phyloP scores from a whole-genome alignment of 1,140 invertebrate genomes.

The Coelopa frigida region DNA sequence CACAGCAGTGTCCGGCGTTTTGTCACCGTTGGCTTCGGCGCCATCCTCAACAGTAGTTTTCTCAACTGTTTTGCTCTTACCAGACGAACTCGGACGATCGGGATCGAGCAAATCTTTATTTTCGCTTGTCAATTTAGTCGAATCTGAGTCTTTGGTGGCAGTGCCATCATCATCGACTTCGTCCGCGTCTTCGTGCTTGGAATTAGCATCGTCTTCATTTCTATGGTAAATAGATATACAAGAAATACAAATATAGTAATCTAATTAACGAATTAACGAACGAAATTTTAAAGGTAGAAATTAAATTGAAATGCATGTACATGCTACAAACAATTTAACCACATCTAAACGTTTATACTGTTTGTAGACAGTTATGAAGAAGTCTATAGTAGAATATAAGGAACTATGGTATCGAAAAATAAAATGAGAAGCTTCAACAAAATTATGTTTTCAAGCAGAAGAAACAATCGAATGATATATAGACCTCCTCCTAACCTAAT shows the following conservation, averaged over 20 bases:
- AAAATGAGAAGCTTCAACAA: too few relatives aligned
- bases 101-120: conserved; percentile 36
- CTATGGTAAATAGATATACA: conserved; percentile 15
- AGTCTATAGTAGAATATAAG: too few relatives aligned
- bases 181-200: conserved; percentile 42
- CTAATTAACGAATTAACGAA: not conserved
- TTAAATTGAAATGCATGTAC: too few relatives aligned
- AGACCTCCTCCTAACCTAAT: too few relatives aligned
- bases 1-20: conserved; percentile 3
- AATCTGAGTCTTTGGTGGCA: conserved; percentile 44
- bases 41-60: conserved; percentile 35
- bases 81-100: conserved; percentile 45
- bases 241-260: not conserved
- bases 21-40: conserved; percentile 16
- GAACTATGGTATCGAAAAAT: too few relatives aligned
- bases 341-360: too few relatives aligned
- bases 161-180: conserved; percentile 44
- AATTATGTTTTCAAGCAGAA: too few relatives aligned
- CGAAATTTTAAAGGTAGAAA: not conserved
- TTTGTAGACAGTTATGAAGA: too few relatives aligned
- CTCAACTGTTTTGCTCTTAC: conserved; percentile 36
- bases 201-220: conserved; percentile 44
- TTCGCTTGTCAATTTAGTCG: conserved; percentile 33
- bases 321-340: too few relatives aligned
- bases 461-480: too few relatives aligned